Percentiles rank a stretch among this genome's conserved stretches.
Evolutionary conservation across 2,888 invertebrate genomes (phyloP).

Genomic region (Stomorhina lunata): DNA sequence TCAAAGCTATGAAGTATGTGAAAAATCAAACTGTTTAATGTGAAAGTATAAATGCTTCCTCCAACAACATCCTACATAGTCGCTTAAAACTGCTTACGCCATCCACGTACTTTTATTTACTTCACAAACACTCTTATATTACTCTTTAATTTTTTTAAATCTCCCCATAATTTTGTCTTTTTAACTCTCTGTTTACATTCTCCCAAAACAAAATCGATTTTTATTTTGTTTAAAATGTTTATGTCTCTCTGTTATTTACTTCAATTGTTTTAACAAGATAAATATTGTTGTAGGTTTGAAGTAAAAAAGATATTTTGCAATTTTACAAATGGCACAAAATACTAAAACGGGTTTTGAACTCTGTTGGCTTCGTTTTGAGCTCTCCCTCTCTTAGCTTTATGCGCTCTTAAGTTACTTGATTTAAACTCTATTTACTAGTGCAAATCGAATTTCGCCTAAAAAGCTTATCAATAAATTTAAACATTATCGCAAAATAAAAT

Average conservation of each 20-base stretch:
- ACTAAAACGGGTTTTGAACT: constrained; percentile 53
- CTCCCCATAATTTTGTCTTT: neutral
- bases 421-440: neutral
- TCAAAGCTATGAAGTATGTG: too few relatives aligned
- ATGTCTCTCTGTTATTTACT: constrained; percentile 10
- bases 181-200: constrained; percentile 62
- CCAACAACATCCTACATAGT: too few relatives aligned
- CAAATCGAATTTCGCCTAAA: neutral
- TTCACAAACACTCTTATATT: neutral
- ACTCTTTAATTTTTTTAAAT: neutral
- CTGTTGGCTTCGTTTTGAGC: neutral
- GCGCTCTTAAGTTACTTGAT: neutral
- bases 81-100: too few relatives aligned
- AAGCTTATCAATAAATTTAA: constrained; percentile 5
- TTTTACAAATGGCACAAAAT: constrained; percentile 32
- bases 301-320: constrained; percentile 52
- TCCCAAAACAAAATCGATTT: constrained; percentile 45
- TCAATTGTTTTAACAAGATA: constrained; percentile 5
- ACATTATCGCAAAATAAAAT: constrained; percentile 30
- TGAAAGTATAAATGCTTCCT: too few relatives aligned
- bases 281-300: constrained; percentile 51
- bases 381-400: neutral
- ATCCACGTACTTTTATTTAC: too few relatives aligned
- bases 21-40: too few relatives aligned
- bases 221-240: constrained; percentile 10